Conservation (phyloP, 2,888 invertebrate species). For the Apodemia hepburni region DNA sequence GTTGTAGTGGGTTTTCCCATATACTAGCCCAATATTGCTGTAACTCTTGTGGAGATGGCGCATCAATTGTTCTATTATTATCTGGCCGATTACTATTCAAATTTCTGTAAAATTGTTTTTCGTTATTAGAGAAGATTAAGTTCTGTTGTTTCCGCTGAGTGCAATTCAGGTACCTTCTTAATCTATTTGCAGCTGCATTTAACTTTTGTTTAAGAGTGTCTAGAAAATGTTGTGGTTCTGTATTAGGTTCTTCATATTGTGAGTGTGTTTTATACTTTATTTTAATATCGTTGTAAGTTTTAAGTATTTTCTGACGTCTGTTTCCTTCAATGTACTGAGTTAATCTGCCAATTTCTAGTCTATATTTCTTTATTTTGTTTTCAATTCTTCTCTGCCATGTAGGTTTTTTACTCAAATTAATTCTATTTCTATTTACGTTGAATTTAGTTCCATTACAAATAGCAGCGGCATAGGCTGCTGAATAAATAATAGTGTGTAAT, state of each 20-base stretch:
- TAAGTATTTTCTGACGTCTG: slow-evolving; percentile 18
- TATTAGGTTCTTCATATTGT: slow-evolving; percentile 22
- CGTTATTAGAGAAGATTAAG: slow-evolving; percentile 24
- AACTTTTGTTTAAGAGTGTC: slow-evolving; percentile 27
- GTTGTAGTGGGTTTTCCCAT: no score
- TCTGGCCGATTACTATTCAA: background rate
- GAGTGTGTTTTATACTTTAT: slow-evolving; percentile 22
- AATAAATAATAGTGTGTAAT: slow-evolving; percentile 19
- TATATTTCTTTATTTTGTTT: slow-evolving; percentile 20
- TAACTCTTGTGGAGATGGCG: slow-evolving; percentile 16
- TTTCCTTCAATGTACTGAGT: slow-evolving; percentile 24
- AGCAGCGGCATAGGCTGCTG: slow-evolving; percentile 19
- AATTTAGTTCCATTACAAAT: slow-evolving; percentile 16
- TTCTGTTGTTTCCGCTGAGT: slow-evolving; percentile 28
- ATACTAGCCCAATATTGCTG: slow-evolving; percentile 28
- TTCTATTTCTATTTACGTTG: background rate
- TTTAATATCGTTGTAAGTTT: slow-evolving; percentile 18
- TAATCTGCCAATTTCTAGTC: slow-evolving; percentile 24
- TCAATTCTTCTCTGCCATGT: slow-evolving; percentile 29
- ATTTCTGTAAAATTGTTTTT: slow-evolving; percentile 27
- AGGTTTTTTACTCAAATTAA: slow-evolving; percentile 8
- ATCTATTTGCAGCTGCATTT: slow-evolving; percentile 11
- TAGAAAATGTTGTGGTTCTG: slow-evolving; percentile 16
- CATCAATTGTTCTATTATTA: background rate
- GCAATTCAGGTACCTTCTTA: slow-evolving; percentile 25